Conservation (phyloP, 2,888 invertebrate genomes). For the Hecatera dysodea region DNA sequence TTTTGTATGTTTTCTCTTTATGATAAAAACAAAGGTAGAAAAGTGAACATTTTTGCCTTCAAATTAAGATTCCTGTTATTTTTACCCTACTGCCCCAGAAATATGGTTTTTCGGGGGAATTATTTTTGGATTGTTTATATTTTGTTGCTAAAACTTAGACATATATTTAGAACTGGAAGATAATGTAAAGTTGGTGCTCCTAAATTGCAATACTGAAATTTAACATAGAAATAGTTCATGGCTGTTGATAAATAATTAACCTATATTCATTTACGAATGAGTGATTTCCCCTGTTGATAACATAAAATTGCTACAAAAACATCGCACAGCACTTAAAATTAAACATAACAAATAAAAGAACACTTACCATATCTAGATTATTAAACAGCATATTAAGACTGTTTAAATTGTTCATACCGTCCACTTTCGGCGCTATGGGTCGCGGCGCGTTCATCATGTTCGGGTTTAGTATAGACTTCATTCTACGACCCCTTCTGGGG, state of each 20-base stretch:
- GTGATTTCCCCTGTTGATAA: slow-evolving; percentile 28
- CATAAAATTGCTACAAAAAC: not conserved
- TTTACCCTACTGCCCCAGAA: not conserved
- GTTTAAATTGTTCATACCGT: slow-evolving; percentile 76
- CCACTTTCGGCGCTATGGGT: slow-evolving; percentile 85
- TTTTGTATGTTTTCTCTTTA: not conserved
- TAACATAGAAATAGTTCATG: not conserved
- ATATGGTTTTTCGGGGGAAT: too few relatives aligned
- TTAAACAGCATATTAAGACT: slow-evolving; percentile 87
- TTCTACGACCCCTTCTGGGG: slow-evolving; percentile 92
- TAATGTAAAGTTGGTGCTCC: not conserved
- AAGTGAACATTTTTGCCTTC: too few relatives aligned
- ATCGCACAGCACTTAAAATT: not conserved
- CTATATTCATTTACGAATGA: slow-evolving; percentile 11
- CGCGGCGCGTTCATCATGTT: slow-evolving; percentile 86
- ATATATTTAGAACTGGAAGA: not conserved
- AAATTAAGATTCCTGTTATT: not conserved
- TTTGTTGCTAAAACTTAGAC: not conserved
- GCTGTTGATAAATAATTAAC: slow-evolving; percentile 7
- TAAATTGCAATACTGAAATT: slow-evolving; percentile 1
- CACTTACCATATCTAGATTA: slow-evolving; percentile 88
- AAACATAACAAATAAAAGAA: slow-evolving; percentile 10
- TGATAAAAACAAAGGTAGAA: slow-evolving; percentile 6
- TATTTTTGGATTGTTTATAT: not conserved
- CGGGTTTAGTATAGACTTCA: slow-evolving; percentile 90